Evolutionary conservation across 2,888 invertebrate species (phyloP), one percentile per base, ranked within the genome.

Genomic region (Agrenia bidenticulata): DNA sequence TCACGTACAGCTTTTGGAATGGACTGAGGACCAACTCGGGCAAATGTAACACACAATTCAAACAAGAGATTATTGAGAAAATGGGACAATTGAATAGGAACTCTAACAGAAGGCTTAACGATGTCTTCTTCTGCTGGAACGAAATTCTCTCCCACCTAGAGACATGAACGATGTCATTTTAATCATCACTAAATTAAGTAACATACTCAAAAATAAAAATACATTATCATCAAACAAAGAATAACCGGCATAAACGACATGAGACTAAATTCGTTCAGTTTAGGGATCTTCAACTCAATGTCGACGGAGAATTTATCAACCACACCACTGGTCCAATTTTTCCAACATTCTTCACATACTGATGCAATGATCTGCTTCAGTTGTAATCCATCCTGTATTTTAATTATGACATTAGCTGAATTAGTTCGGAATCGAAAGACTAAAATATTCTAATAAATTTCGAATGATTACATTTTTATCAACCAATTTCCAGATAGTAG

Each of bases 81-180:
- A 45, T 76, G 74, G 0, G 71, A 73, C 13, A 74, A 57, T 50
- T 76, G 74, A 45, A 76, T 42, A 2, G 76, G 76, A 42, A 74
- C 66, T 49, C 72, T 64, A 23, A 76, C 61, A 1, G 76, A 76
- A 1, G 76, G 68, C 17, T 67, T 70, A 2, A 76, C 68, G 9
- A 23, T 50, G 1, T 72, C 73, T 57, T 70, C 73, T 19, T 56
- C 67, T 41, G 2, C 11, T 5, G 57, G 42, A 11, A 19, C 19
- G 21, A 57, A 57, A 7, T 39, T 41, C n/a, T 57, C 57, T 15
- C 19, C 57, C 11, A 57, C 57, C 57, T 57, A 41, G 2, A 41
- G 45, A n/a, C n/a, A 64, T 66, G n/a, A 55, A 19, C n/a, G n/a
- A n/a, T 51, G 51, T 19, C 15, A 51, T 23, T 39, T 15, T 39